Base-by-base conservation (phyloP, 35 echinoderm and acorn worm genomes). In the Lytechinus pictus region DNA sequence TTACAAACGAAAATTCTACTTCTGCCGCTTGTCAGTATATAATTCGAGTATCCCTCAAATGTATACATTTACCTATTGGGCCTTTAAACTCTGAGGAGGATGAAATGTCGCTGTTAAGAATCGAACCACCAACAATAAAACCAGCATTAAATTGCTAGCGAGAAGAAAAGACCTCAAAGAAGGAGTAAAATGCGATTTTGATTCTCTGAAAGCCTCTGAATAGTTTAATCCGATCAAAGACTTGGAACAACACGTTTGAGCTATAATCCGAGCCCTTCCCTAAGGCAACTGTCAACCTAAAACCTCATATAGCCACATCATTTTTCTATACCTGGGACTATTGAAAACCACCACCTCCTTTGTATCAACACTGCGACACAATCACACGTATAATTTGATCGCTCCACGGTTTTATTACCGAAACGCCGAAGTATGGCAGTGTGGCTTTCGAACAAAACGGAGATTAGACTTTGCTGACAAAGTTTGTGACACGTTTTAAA, bases 191-290 rank as follows among this genome's bases (percentile, higher is more conserved):
- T 93, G 92, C 92, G 92, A 93, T 93, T 93, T 93, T 54, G 54
- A 55, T 93, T 57, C 54, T 24, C 54, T 57, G 54, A 93, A 93
- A 93, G 92, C 27, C n/a, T 24, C 92, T 55, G 92, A 93, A 93
- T 93, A 54, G 53, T 54, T 93, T 93, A 93, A 93, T 93, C 92
- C 92, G 92, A 93, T 93, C 92, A 55, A 93, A 57, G 92, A n/a
- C n/a, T 93, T 93, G 92, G 53, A 93, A 93, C 92, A 93, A 93
- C 92, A 93, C 92, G 92, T 93, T 93, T 93, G 29, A 57, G 55
- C 92, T 27, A 57, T 93, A 93, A 93, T 93, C 92, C 54, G 52
- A 28, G n/a, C 55, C 92, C 52, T 27, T 55, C 29, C 92, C 92
- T 93, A 4, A 33, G 92, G 92, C 92, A 10, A 57, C 92, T 93